Conservation (phyloP, 2,797 vertebrate genomes). For the Orientallactaga sibirica region DNA sequence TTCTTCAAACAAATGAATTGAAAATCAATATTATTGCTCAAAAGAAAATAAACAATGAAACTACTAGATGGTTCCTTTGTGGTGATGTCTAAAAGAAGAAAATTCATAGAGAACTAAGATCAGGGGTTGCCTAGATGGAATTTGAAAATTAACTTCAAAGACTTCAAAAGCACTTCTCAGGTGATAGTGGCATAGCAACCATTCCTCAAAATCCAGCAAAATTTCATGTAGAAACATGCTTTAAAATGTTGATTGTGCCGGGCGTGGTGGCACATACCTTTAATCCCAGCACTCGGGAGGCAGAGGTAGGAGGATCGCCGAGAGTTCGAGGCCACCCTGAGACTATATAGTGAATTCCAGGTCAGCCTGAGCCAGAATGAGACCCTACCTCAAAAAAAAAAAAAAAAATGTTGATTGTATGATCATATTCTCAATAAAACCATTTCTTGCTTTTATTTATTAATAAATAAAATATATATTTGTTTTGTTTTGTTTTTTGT, state of each 20-base stretch:
- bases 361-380: too few relatives aligned
- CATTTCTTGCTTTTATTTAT: too few relatives aligned
- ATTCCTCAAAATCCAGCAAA: background rate
- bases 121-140: background rate
- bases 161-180: background rate
- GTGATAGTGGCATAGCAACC: background rate
- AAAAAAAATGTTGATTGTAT: background rate
- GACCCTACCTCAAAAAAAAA: too few relatives aligned
- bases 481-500: too few relatives aligned
- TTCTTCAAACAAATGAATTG: background rate
- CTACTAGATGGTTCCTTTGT: background rate
- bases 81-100: background rate
- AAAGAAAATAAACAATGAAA: background rate
- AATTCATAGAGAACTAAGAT: background rate
- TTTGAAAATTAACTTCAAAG: background rate
- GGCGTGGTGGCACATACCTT: too few relatives aligned
- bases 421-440: background rate
- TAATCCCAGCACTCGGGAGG: too few relatives aligned
- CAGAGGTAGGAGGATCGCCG: too few relatives aligned
- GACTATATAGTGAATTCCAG: too few relatives aligned
- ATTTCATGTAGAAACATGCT: background rate
- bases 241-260: background rate
- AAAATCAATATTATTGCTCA: conserved; percentile 2
- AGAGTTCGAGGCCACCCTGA: too few relatives aligned
- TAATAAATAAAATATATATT: too few relatives aligned